Evolutionary conservation across 1,140 invertebrate species (phyloP).

Genomic region (Cherax quadricarinatus): DNA sequence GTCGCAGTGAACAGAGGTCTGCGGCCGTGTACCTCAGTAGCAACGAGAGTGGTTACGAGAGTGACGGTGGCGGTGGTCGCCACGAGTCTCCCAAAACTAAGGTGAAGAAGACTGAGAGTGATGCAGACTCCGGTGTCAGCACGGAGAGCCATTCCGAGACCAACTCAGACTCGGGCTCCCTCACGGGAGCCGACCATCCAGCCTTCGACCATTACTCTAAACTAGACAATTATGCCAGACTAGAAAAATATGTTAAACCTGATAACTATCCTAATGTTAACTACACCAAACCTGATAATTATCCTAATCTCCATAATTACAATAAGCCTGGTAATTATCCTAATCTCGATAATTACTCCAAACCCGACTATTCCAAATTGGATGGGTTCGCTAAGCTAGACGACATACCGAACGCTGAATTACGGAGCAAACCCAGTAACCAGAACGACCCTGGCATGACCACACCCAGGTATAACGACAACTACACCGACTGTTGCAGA

Average conservation of each 20-base stretch:
- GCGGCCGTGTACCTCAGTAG: conserved; percentile 80
- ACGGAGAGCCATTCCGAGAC: conserved; percentile 74
- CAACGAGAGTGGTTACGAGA: conserved; percentile 90
- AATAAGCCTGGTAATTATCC: conserved; percentile 49
- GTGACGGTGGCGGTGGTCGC: conserved; percentile 81
- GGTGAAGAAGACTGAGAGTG: conserved; percentile 65
- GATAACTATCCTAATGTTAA: conserved; percentile 31
- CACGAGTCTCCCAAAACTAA: conserved; percentile 62
- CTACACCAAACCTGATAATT: conserved; percentile 45
- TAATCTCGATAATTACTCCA: conserved; percentile 38
- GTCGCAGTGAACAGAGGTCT: conserved; percentile 80
- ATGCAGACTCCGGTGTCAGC: conserved; percentile 75
- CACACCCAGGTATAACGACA: conserved; percentile 15
- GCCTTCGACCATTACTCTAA: conserved; percentile 64
- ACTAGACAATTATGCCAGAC: conserved; percentile 45
- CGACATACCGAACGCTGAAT: not conserved
- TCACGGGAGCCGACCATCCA: conserved; percentile 73
- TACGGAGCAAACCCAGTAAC: not conserved
- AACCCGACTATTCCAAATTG: conserved; percentile 32
- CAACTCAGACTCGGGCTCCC: conserved; percentile 75
- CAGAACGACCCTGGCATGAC: not conserved
- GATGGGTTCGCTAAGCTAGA: not conserved
- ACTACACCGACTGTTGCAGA: conserved; percentile 21
- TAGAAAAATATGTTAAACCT: conserved; percentile 9
- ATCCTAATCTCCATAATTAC: conserved; percentile 36